A percentile compares a stretch with the other conserved stretches of the same genome.
Evolutionary conservation across 2,113 vertebrate genomes (phyloP).

Genomic region (Parus major): DNA sequence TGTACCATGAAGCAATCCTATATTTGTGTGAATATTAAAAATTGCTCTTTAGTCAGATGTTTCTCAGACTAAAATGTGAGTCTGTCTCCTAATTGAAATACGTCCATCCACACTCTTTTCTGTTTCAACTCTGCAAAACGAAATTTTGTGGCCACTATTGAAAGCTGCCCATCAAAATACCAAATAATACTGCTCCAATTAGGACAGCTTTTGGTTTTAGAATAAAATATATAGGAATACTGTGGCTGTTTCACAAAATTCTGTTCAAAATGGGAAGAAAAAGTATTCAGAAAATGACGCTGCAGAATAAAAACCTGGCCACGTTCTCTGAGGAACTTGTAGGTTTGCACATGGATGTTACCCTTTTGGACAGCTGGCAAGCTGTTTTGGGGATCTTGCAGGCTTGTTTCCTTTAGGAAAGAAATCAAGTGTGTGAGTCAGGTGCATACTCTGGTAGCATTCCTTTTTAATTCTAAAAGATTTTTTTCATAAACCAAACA

Average conservation of each 20-base stretch:
- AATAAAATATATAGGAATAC: not conserved
- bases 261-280: not conserved
- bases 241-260: not conserved
- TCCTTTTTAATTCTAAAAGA: not conserved
- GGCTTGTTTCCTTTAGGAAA: not conserved
- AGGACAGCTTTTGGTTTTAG: not conserved
- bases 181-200: not conserved
- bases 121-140: not conserved
- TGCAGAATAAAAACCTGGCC: not conserved
- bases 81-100: not conserved
- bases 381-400: not conserved
- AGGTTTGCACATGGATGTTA: not conserved
- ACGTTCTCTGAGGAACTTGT: not conserved
- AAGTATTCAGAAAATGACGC: not conserved
- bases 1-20: not conserved
- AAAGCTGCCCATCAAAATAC: not conserved
- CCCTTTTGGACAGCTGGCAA: not conserved
- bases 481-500: not conserved
- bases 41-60: not conserved
- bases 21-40: not conserved
- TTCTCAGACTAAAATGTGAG: not conserved
- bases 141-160: not conserved
- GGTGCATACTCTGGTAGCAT: not conserved
- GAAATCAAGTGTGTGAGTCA: not conserved
- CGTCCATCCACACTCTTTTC: not conserved